These are phyloP conservation scores for Lutra lutra DNA, from an alignment of 2,797 vertebrate genomes.

Conservation along the genomic window DNA sequence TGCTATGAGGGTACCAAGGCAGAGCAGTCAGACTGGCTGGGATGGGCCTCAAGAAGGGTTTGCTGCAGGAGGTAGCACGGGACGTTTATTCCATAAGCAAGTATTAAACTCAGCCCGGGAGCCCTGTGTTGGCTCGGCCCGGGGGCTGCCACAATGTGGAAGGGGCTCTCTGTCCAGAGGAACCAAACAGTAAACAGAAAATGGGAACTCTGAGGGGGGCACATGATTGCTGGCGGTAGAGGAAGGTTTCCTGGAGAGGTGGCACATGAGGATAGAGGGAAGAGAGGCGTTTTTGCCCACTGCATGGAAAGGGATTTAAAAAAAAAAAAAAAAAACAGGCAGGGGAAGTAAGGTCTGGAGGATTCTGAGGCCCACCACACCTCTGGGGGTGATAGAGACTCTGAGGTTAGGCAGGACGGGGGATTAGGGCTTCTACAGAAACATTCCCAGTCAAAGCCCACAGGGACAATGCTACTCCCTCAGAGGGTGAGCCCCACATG, in stretches of 20 bases:
- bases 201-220: background rate
- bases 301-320: background rate
- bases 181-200: background rate
- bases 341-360: background rate
- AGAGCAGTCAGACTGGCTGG: background rate
- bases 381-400: background rate
- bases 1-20: background rate
- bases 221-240: background rate
- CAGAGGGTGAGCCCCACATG: background rate
- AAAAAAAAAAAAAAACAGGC: background rate
- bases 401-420: background rate
- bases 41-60: background rate
- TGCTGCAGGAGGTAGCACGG: background rate
- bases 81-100: background rate
- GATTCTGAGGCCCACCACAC: background rate
- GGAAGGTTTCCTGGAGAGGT: constrained; percentile 36
- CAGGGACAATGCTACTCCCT: background rate
- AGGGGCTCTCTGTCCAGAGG: background rate
- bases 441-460: constrained; percentile 12
- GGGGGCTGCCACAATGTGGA: background rate
- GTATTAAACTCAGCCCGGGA: background rate
- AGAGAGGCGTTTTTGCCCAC: background rate
- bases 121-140: background rate
- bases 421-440: constrained; percentile 21
- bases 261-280: background rate